A percentile compares a stretch with the other conserved stretches of the same genome.
phyloP scores from a whole-genome alignment of 2,888 invertebrate species.

The Ennomos fuscantarius region DNA sequence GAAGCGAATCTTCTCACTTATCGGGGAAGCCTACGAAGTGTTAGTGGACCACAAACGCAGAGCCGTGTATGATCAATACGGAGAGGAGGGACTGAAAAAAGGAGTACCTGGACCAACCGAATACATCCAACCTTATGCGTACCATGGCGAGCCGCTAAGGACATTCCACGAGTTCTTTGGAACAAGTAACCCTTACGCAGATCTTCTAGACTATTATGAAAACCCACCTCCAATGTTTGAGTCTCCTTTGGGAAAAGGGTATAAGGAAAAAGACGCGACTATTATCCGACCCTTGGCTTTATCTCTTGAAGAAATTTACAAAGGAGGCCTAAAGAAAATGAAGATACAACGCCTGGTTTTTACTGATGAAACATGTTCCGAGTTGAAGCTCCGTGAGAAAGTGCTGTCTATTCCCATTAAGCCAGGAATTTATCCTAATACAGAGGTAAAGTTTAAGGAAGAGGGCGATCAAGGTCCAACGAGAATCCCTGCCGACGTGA shows the following conservation, averaged over 20 bases:
- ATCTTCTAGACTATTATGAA: slow-evolving; percentile 88
- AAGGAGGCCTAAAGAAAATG: slow-evolving; percentile 93
- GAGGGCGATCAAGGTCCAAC: slow-evolving; percentile 93
- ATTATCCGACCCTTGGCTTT: slow-evolving; percentile 78
- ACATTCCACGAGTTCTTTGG: slow-evolving; percentile 94
- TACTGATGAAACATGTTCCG: slow-evolving; percentile 85
- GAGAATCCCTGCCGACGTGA: slow-evolving; percentile 90
- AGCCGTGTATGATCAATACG: slow-evolving; percentile 95
- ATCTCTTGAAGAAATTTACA: slow-evolving; percentile 86
- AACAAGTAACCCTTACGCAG: slow-evolving; percentile 92
- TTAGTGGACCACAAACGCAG: slow-evolving; percentile 87
- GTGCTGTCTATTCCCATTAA: slow-evolving; percentile 90
- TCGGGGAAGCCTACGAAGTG: slow-evolving; percentile 93
- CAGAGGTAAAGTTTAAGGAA: slow-evolving; percentile 89
- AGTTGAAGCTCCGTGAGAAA: slow-evolving; percentile 88
- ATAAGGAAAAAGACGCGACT: slow-evolving; percentile 85
- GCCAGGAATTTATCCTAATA: slow-evolving; percentile 90
- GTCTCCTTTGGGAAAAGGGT: slow-evolving; percentile 85
- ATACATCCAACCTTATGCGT: slow-evolving; percentile 90
- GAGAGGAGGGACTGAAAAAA: slow-evolving; percentile 93
- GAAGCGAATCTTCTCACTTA: slow-evolving; percentile 84
- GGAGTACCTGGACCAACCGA: slow-evolving; percentile 89
- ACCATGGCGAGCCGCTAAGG: slow-evolving; percentile 91
- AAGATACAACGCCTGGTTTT: slow-evolving; percentile 90
- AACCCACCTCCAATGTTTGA: slow-evolving; percentile 87